Base-by-base conservation (phyloP, 1,140 invertebrate genomes). In the Zaprionus inermis region DNA sequence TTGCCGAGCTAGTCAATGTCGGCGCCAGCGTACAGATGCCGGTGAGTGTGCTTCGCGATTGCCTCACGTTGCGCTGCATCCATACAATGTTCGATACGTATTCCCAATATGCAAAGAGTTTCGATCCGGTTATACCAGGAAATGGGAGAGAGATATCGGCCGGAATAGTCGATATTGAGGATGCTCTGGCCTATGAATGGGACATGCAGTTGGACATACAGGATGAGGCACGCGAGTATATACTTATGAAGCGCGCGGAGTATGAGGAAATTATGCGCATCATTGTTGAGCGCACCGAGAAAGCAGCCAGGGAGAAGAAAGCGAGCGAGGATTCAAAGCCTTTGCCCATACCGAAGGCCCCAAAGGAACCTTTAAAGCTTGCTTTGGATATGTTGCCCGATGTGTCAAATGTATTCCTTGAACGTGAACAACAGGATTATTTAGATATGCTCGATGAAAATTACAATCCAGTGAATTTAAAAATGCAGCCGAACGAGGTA, bases 61-160 rank as follows among this genome's bases (percentile, higher is more conserved):
- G 88, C 18, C 44, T 91, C 5, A 90, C 86, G 2, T 12, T 91
- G 55, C 86, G 90, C 4, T 81, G 78, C n/a, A 41, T 91, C 3
- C 83, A 89, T 60, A 74, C 70, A 0, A 63, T 59, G 0, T 91
- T 90, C 9, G 90, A 91, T 24, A 69, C 55, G 10, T 52, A 80
- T 2, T 79, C 86, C 22, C 76, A 85, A 18, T 72, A 83, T 10
- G 90, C 90, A 0, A 91, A 91, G 16, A 85, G 81, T 32, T 90
- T 20, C 18, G 76, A 78, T n/a, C 46, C 71, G 7, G 2, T 65
- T 0, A 28, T 79, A 4, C 28, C 20, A 0, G 20, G 73, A 0
- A 10, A 44, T 5, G 14, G 24, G 0, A 74, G 58, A 18, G 73
- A 74, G 20, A 51, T 83, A 3, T 78, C 71, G 51, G 90, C 78